phyloP scores from a whole-genome alignment of 1,140 invertebrate species.

The Drosophila micromelanica region DNA sequence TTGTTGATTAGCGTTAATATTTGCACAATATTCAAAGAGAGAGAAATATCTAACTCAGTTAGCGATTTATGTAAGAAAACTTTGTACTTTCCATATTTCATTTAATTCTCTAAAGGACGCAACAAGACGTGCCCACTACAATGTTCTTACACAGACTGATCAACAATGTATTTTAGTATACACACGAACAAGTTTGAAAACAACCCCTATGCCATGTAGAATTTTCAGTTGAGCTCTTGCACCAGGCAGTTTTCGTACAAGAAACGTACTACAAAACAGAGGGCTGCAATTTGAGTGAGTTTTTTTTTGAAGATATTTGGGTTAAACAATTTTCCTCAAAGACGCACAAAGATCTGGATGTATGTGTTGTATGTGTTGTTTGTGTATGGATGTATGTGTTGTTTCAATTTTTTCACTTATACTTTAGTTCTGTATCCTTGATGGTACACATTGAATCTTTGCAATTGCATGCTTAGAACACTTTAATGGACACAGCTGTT shows the following conservation, averaged over 20 bases:
- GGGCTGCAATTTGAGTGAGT: neutral
- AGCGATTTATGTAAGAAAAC: neutral
- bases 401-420: no score
- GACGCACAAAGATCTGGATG: no score
- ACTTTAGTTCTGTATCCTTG: no score
- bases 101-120: neutral
- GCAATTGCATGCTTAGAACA: neutral
- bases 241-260: neutral
- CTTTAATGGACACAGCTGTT: neutral
- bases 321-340: neutral
- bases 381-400: no score
- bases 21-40: neutral
- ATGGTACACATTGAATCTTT: no score
- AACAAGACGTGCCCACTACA: conserved; percentile 16
- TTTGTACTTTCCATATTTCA: neutral
- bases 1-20: neutral
- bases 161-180: conserved; percentile 7
- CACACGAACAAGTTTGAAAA: conserved; percentile 3
- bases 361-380: no score
- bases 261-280: neutral
- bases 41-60: neutral
- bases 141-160: conserved; percentile 55
- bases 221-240: neutral
- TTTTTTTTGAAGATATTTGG: neutral
- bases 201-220: conserved; percentile 25